These are phyloP conservation scores for Halcyon malimbica DNA, from an alignment of 2,113 vertebrate species.

Conservation along the genomic window DNA sequence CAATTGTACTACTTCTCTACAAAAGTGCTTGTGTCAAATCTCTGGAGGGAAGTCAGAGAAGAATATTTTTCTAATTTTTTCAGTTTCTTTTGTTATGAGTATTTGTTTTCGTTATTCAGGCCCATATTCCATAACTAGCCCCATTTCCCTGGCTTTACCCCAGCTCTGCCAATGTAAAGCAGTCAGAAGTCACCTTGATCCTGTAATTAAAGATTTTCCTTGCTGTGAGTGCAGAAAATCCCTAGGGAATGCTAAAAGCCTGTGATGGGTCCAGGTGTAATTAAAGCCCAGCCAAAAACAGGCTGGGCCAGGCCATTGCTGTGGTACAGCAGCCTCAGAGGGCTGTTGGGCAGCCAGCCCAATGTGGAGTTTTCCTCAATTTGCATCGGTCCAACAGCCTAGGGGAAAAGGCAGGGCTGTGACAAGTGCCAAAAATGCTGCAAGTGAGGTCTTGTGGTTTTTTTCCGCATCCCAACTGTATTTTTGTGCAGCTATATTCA, in stretches of 20 bases:
- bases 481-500: rapidly evolving
- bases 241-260: neutral
- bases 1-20: neutral
- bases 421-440: neutral
- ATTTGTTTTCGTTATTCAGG: neutral
- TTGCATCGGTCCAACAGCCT: neutral
- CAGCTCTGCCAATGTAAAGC: neutral
- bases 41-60: neutral
- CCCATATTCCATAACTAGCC: rapidly evolving
- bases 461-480: neutral
- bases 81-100: neutral
- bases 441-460: neutral
- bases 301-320: neutral
- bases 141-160: neutral
- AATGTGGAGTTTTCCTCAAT: neutral
- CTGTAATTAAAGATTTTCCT: neutral
- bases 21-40: neutral
- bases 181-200: neutral
- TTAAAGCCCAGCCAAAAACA: neutral
- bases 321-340: neutral
- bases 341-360: neutral
- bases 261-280: neutral
- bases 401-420: neutral
- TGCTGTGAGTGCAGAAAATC: neutral
- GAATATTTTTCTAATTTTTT: neutral